These are phyloP conservation scores for Centropristis striata DNA, from an alignment of 2,113 vertebrate genomes.

Conservation along the genomic window DNA sequence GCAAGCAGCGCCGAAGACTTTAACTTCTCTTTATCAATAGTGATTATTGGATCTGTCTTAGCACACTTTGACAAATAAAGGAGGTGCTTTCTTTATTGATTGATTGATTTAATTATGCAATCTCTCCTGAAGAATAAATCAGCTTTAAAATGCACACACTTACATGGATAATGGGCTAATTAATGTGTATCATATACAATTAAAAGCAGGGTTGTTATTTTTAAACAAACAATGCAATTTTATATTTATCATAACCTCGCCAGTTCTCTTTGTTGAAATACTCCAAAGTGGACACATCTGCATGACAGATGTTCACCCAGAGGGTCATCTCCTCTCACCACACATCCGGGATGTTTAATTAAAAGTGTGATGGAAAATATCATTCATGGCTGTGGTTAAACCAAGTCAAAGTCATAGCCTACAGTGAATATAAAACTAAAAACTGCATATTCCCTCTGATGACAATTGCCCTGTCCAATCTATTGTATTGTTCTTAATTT, in stretches of 20 bases:
- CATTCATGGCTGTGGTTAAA: background rate
- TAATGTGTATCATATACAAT: background rate
- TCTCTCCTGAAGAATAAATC: background rate
- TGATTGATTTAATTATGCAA: too few species aligned
- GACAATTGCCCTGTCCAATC: too few species aligned
- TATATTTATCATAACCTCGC: background rate
- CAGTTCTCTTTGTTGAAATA: background rate
- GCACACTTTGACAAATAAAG: background rate
- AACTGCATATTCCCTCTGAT: too few species aligned
- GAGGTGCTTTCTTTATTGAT: background rate
- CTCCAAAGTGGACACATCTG: slow-evolving; percentile 16
- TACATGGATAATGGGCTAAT: too few species aligned
- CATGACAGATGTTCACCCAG: slow-evolving; percentile 32
- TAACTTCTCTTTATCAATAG: background rate
- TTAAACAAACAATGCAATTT: background rate
- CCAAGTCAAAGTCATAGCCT: background rate
- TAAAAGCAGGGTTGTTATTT: too few species aligned
- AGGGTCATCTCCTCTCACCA: background rate
- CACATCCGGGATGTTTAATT: slow-evolving; percentile 15
- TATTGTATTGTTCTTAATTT: too few species aligned
- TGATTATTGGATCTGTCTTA: background rate
- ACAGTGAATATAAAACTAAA: too few species aligned
- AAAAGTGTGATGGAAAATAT: background rate
- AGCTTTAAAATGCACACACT: background rate
- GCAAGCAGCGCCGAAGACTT: slow-evolving; percentile 1